These are phyloP conservation scores for Lucinisca nassula DNA, from an alignment of 2,888 invertebrate genomes.

Conservation along the genomic window DNA sequence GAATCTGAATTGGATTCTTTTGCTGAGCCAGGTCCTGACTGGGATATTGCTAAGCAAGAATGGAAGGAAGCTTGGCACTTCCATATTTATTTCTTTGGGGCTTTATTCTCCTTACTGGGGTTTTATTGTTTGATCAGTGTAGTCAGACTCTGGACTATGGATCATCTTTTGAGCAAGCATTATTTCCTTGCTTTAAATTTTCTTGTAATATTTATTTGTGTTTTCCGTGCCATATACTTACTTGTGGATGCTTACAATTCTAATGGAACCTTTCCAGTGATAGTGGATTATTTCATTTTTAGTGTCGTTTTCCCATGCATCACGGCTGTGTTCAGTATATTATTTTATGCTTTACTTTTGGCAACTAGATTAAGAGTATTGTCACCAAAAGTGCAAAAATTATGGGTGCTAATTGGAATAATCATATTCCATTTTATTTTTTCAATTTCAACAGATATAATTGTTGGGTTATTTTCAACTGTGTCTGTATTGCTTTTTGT, in stretches of 20 bases:
- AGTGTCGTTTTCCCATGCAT: constrained; percentile 96
- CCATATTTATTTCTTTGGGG: constrained; percentile 96
- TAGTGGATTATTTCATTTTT: constrained; percentile 93
- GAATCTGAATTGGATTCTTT: constrained; percentile 67
- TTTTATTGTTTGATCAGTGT: constrained; percentile 95
- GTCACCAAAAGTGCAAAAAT: constrained; percentile 91
- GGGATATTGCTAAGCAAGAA: constrained; percentile 80
- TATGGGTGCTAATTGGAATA: constrained; percentile 93
- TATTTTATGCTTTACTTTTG: constrained; percentile 95
- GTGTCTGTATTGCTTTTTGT: constrained; percentile 88
- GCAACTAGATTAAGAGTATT: constrained; percentile 90
- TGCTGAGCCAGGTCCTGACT: constrained; percentile 85
- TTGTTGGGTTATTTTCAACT: constrained; percentile 82
- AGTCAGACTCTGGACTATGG: constrained; percentile 94
- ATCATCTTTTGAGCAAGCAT: constrained; percentile 95
- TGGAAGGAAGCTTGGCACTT: constrained; percentile 95
- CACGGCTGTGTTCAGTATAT: constrained; percentile 95
- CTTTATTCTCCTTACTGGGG: constrained; percentile 94
- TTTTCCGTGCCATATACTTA: constrained; percentile 93
- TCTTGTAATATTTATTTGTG: constrained; percentile 94
- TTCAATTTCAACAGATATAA: constrained; percentile 94
- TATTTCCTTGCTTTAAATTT: constrained; percentile 96
- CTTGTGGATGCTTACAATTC: constrained; percentile 97
- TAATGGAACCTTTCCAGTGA: constrained; percentile 93
- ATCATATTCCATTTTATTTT: constrained; percentile 94